These are phyloP conservation scores for Odontesthes bonariensis DNA, from an alignment of 2,113 vertebrate species.

Conservation along the genomic window DNA sequence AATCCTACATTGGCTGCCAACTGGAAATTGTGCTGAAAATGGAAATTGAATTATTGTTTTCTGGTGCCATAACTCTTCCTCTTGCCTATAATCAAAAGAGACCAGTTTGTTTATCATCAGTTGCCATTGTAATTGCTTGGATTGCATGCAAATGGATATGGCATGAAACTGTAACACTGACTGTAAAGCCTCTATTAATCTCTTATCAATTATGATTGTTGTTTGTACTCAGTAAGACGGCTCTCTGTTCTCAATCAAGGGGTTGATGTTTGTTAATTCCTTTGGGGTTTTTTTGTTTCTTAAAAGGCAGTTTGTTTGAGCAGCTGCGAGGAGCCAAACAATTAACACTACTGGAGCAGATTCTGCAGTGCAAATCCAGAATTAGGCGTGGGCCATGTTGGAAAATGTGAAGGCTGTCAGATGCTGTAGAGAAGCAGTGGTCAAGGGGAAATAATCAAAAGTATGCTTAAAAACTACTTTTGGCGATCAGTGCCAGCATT, in stretches of 20 bases:
- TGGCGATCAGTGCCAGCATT: not conserved
- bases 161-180: slow-evolving; percentile 10
- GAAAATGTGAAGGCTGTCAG: not conserved
- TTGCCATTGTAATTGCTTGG: slow-evolving; percentile 12
- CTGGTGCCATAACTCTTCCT: slow-evolving; percentile 2
- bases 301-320: slow-evolving; percentile 25
- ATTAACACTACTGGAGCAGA: slow-evolving; percentile 10
- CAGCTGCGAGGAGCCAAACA: not conserved
- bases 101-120: slow-evolving; percentile 24
- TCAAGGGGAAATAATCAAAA: not conserved
- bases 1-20: not conserved
- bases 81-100: slow-evolving; percentile 29
- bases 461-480: not conserved
- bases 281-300: slow-evolving; percentile 8
- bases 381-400: not conserved
- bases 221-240: slow-evolving; percentile 16
- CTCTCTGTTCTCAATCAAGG: slow-evolving; percentile 1
- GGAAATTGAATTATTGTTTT: slow-evolving; percentile 9
- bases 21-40: not conserved
- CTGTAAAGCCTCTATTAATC: slow-evolving; percentile 23
- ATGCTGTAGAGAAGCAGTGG: not conserved
- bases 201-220: slow-evolving; percentile 5
- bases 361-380: not conserved
- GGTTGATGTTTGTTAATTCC: slow-evolving; percentile 29
- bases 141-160: slow-evolving; percentile 14